These are phyloP conservation scores for Salmo trutta DNA, from an alignment of 2,797 vertebrate genomes.

Conservation along the genomic window DNA sequence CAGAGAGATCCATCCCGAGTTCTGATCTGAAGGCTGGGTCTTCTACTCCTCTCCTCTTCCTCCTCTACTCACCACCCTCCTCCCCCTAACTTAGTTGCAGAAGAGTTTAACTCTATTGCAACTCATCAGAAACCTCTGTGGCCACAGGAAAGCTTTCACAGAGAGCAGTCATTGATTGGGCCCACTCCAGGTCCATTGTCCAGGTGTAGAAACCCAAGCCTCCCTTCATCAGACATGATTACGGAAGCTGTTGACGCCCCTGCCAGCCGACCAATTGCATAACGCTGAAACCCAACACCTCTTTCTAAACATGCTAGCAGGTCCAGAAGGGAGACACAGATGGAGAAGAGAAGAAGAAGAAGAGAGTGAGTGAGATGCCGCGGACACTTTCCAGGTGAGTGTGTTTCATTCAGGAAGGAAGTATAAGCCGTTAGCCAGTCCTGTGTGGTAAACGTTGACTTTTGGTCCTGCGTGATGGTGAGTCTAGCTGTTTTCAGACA, in stretches of 20 bases:
- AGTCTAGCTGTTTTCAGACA: conserved; percentile 61
- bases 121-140: background rate
- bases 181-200: conserved; percentile 56
- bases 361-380: background rate
- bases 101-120: too few species aligned
- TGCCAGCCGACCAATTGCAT: conserved; percentile 54
- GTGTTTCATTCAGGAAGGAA: conserved; percentile 6
- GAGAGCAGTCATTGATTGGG: conserved; percentile 11
- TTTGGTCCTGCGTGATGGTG: conserved; percentile 9
- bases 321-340: background rate
- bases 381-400: conserved; percentile 24
- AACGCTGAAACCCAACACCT: conserved; percentile 1
- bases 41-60: conserved; percentile 30
- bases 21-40: conserved; percentile 29
- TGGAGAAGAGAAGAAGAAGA: background rate
- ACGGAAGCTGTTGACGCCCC: conserved; percentile 58
- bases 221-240: conserved; percentile 63
- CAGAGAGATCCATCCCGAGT: conserved; percentile 20
- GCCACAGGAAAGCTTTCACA: conserved; percentile 9
- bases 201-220: conserved; percentile 66
- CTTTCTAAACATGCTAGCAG: background rate
- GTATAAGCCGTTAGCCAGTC: background rate
- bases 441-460: background rate
- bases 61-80: conserved; percentile 40
- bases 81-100: background rate